phyloP scores from a whole-genome alignment of 2,888 invertebrate genomes.

The Rutpela maculata region DNA sequence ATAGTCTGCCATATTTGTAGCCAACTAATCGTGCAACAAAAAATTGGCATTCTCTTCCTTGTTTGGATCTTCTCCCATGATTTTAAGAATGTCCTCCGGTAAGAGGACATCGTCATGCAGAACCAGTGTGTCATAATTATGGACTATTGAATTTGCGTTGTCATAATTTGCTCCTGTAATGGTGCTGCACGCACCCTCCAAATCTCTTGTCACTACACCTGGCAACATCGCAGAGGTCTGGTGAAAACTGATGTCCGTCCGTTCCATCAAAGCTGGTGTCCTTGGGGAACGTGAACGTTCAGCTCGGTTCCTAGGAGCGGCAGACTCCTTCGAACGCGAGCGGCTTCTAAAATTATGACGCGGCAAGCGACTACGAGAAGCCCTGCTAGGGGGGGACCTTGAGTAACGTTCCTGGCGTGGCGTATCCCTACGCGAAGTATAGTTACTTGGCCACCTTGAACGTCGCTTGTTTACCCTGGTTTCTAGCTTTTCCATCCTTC shows the following conservation, averaged over 20 bases:
- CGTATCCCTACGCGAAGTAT: neutral
- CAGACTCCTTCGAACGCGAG: neutral
- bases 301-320: neutral
- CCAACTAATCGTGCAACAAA: conserved; percentile 11
- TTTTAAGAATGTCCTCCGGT: conserved; percentile 1
- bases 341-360: neutral
- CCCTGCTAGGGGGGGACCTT: neutral
- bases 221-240: neutral
- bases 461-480: neutral
- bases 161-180: neutral
- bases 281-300: neutral
- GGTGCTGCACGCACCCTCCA: neutral
- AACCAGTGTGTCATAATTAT: neutral
- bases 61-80: neutral
- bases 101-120: conserved; percentile 9
- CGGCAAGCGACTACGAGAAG: conserved; percentile 11
- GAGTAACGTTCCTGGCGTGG: neutral
- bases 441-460: neutral
- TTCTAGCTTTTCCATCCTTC: neutral
- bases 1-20: neutral
- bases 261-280: too few relatives aligned
- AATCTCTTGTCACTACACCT: neutral
- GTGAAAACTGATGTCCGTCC: too few relatives aligned
- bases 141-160: neutral
- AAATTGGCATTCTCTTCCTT: neutral